Percentiles rank a stretch among this genome's conserved stretches.
Conservation (phyloP, 2,113 vertebrate species). For the Vulpes vulpes region DNA sequence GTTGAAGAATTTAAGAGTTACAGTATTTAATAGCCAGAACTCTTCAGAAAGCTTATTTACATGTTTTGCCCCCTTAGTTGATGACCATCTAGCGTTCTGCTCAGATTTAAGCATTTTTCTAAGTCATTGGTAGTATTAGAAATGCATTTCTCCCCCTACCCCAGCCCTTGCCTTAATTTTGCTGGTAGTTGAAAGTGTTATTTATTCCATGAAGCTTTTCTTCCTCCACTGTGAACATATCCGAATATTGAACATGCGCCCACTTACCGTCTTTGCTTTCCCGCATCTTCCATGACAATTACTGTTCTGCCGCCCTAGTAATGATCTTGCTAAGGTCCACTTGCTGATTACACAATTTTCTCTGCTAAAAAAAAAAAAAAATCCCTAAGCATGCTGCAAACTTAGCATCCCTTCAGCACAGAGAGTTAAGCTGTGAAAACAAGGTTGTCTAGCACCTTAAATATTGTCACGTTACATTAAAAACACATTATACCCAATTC, state of each 20-base stretch:
- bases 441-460: conserved; percentile 54
- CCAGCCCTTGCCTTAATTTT: not conserved
- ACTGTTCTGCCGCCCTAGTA: conserved; percentile 49
- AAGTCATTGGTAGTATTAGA: not conserved
- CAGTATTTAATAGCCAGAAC: not conserved
- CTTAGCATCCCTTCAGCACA: conserved; percentile 64
- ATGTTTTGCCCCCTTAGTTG: not conserved
- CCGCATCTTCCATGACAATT: conserved; percentile 63
- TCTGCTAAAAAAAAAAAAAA: conserved; percentile 55
- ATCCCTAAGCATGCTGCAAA: conserved; percentile 49
- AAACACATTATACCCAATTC: conserved; percentile 71
- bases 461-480: conserved; percentile 65
- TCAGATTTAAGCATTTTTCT: not conserved
- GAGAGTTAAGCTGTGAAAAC: conserved; percentile 80
- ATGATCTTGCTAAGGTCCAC: conserved; percentile 67
- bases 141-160: not conserved
- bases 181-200: not conserved
- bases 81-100: not conserved
- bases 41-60: not conserved
- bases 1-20: not conserved
- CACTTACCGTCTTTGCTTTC: not conserved
- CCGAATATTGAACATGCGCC: not conserved
- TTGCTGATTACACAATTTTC: conserved; percentile 71
- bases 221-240: not conserved
- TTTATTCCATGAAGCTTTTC: not conserved